phyloP scores from a whole-genome alignment of 2,888 invertebrate genomes.

The Alcis repandata region DNA sequence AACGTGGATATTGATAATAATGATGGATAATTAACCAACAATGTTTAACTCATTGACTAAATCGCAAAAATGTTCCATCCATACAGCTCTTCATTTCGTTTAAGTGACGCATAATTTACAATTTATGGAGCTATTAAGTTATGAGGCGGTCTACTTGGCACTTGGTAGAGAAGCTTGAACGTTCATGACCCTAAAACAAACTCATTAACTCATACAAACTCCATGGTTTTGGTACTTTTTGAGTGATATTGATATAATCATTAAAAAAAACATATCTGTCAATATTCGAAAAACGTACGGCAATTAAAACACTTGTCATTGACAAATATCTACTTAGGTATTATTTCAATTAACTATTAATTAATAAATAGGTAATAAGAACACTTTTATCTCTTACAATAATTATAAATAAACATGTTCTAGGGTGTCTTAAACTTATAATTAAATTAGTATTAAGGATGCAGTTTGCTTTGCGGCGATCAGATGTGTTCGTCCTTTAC shows the following conservation, averaged over 20 bases:
- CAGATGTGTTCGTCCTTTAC: conserved; percentile 92
- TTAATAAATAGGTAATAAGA: conserved; percentile 73
- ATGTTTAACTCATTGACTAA: background rate
- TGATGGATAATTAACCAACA: too few species aligned
- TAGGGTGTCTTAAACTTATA: conserved; percentile 50
- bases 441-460: conserved; percentile 42
- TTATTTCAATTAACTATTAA: conserved; percentile 62
- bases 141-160: conserved; percentile 26
- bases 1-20: background rate
- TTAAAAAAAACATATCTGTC: background rate
- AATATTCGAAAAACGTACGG: background rate
- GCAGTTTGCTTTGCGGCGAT: conserved; percentile 75
- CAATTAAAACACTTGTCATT: conserved; percentile 4
- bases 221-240: background rate
- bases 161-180: conserved; percentile 19
- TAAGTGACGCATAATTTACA: background rate
- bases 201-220: background rate
- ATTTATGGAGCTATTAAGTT: background rate
- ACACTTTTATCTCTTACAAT: conserved; percentile 81
- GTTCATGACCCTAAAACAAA: conserved; percentile 1
- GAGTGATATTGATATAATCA: background rate
- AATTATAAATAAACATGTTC: conserved; percentile 61
- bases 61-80: background rate
- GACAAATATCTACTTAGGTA: conserved; percentile 20
- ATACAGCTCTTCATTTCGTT: background rate